Percentiles rank a stretch among this genome's conserved stretches.
phyloP scores from a whole-genome alignment of 2,888 invertebrate genomes.

The Harpalus rufipes region DNA sequence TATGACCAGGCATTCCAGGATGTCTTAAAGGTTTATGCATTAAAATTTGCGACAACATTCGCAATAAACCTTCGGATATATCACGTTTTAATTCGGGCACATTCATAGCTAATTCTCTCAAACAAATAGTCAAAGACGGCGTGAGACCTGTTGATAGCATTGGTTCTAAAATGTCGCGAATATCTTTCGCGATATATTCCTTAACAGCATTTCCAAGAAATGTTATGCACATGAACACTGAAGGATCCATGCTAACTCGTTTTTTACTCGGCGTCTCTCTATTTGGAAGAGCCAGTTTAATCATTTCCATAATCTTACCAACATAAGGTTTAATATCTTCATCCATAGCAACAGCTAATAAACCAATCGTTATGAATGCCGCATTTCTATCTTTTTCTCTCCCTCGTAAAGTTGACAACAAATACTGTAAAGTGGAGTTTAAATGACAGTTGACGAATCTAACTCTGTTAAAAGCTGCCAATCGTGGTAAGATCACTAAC shows the following conservation, averaged over 20 bases:
- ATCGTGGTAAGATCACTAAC: conserved; percentile 91
- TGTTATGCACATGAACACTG: conserved; percentile 96
- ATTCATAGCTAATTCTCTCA: conserved; percentile 92
- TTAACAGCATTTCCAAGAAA: conserved; percentile 92
- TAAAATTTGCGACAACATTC: conserved; percentile 93
- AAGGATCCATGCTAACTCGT: conserved; percentile 87
- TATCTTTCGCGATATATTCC: conserved; percentile 86
- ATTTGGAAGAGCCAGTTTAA: conserved; percentile 79
- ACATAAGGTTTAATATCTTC: conserved; percentile 89
- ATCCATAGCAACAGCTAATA: conserved; percentile 93
- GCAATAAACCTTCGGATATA: conserved; percentile 94
- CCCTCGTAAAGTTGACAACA: conserved; percentile 87
- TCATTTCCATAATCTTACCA: conserved; percentile 90
- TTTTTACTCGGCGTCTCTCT: conserved; percentile 89
- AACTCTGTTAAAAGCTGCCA: conserved; percentile 95
- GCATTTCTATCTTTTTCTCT: conserved; percentile 91
- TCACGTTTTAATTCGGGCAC: conserved; percentile 92
- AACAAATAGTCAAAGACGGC: conserved; percentile 92
- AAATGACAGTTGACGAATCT: conserved; percentile 89
- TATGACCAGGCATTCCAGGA: conserved; percentile 87
- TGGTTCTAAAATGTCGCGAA: conserved; percentile 91
- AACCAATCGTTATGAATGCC: conserved; percentile 94
- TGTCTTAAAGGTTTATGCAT: conserved; percentile 92
- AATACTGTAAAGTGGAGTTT: conserved; percentile 86
- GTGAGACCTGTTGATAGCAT: conserved; percentile 96